Percentiles rank a stretch among this genome's conserved stretches.
Evolutionary conservation across 2,113 vertebrate species (phyloP).

Genomic region (Pseudonaja textilis): DNA sequence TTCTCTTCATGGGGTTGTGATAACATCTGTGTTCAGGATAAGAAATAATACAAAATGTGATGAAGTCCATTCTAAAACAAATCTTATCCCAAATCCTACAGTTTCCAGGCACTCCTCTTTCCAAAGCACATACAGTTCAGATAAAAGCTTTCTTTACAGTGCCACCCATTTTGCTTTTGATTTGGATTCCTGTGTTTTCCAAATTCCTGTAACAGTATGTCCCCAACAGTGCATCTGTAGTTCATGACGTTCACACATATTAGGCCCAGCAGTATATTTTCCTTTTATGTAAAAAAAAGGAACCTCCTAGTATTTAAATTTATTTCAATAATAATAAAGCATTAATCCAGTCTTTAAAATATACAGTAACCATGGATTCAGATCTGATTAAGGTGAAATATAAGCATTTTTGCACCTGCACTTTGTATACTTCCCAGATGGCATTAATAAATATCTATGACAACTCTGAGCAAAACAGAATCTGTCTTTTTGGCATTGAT

Average conservation of each 20-base stretch:
- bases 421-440: slow-evolving; percentile 14
- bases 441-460: slow-evolving; percentile 16
- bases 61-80: background rate
- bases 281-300: background rate
- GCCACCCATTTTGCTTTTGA: background rate
- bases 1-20: background rate
- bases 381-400: slow-evolving; percentile 13
- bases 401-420: background rate
- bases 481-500: background rate
- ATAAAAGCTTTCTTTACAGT: background rate
- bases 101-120: background rate
- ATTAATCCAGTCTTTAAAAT: slow-evolving; percentile 1
- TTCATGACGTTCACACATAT: background rate
- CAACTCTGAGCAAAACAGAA: slow-evolving; percentile 8
- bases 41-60: background rate
- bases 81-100: background rate
- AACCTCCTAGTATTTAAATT: slow-evolving; percentile 35
- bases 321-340: slow-evolving; percentile 24
- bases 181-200: background rate
- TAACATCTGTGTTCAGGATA: background rate
- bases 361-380: slow-evolving; percentile 28
- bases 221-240: background rate
- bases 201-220: background rate
- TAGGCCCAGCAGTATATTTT: slow-evolving; percentile 17
- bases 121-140: background rate